These are phyloP conservation scores for Neopelma chrysocephalum DNA, from an alignment of 2,797 vertebrate species.

Conservation along the genomic window DNA sequence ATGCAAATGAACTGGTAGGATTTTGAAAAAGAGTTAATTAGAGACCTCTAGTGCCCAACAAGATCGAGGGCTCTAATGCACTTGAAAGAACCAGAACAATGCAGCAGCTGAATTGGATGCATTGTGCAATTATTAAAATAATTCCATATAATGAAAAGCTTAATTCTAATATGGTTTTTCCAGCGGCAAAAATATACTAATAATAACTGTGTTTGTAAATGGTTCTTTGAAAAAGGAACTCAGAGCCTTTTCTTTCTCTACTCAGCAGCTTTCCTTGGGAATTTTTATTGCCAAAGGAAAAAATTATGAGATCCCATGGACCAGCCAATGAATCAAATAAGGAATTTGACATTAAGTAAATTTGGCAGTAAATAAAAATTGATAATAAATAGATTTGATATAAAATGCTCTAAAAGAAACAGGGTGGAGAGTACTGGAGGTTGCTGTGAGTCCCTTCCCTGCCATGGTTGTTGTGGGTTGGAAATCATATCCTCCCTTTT, in stretches of 20 bases:
- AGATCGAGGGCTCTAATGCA: not conserved
- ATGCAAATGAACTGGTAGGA: not conserved
- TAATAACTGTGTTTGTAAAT: not conserved
- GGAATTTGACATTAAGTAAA: not conserved
- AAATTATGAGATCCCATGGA: not conserved
- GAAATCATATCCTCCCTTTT: not conserved
- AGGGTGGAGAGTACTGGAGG: not conserved
- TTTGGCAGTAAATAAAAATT: not conserved
- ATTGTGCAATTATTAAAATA: not conserved
- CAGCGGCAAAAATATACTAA: not conserved
- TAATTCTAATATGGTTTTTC: not conserved
- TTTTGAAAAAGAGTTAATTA: not conserved
- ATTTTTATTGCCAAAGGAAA: not conserved
- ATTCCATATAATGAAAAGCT: not conserved
- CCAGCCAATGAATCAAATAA: not conserved
- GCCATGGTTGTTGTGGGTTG: not conserved
- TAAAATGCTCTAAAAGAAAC: not conserved
- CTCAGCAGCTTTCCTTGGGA: not conserved
- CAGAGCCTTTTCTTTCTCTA: not conserved
- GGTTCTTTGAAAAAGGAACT: not conserved
- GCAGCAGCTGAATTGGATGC: not conserved
- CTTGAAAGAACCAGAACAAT: not conserved
- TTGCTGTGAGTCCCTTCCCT: not conserved
- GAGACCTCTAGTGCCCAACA: slow-evolving; percentile 12
- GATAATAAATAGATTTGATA: not conserved